Base-by-base conservation (phyloP, 2,797 vertebrate species). In the Bradypus variegatus region DNA sequence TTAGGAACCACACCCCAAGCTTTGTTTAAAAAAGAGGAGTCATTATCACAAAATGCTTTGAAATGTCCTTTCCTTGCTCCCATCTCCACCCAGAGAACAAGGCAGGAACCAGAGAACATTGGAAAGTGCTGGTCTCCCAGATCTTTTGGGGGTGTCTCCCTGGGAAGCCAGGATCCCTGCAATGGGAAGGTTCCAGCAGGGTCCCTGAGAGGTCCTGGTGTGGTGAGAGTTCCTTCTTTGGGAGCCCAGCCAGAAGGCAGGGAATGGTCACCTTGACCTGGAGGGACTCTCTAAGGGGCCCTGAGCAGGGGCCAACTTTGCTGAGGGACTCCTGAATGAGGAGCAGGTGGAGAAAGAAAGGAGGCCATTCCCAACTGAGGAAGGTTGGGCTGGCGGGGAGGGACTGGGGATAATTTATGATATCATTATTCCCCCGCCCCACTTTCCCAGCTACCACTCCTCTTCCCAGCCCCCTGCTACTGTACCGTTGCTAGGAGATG, bases 401-500 rank as follows among this genome's bases (percentile, higher is more conserved):
- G 90, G 70, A 33, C 90, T 16, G n/a, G 91, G 60, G 85, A 90
- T 95, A 91, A 96, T 95, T 95, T 95, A 96, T 93, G 92, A 70
- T 92, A 38, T 93, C 94, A 73, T 95, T 93, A 91, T 96, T 95
- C 91, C 82, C 90, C 94, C 75, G 15, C 93, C 88, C 88, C 36
- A 58, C 86, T 76, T 84, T 76, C 60, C 64, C 70, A 91, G 81
- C 93, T 53, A 78, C 96, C 95, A 79, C 75, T 88, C 93, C 93
- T 96, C 97, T 97, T 97, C 97, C 97, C 97, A 97, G 97, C 65
- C 97, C 97, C 97, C 96, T 79, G 96, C 94, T 97, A 96, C 97
- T 95, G 95, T 96, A 97, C 93, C 16, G 97, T 98, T 98, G 98
- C 98, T 96, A 97, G 96, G 97, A 97, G 97, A 97, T 97, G 84